Evolutionary conservation across 2,797 vertebrate species (phyloP).

Genomic region (Sciurus vulgaris): DNA sequence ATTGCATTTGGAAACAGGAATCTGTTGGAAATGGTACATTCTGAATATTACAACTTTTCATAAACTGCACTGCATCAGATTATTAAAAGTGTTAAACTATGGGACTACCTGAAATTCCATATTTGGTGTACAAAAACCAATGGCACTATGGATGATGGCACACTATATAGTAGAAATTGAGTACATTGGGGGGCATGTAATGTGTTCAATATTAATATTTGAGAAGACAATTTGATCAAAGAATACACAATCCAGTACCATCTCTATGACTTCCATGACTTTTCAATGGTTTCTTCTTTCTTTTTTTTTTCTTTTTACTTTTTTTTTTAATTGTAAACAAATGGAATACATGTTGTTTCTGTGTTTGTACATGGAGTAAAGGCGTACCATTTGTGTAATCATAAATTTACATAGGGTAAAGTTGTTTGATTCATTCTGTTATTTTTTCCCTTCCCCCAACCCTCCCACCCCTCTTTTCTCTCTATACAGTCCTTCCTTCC

Average conservation of each 20-base stretch:
- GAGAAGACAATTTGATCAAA: constrained; percentile 17
- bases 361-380: no score
- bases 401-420: no score
- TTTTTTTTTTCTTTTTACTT: no score
- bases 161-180: neutral
- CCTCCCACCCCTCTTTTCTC: no score
- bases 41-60: neutral
- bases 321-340: no score
- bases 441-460: no score
- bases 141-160: neutral
- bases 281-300: constrained; percentile 5
- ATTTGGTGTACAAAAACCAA: constrained; percentile 4
- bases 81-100: neutral
- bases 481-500: no score
- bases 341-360: no score
- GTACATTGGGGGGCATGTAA: neutral
- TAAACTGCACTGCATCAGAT: neutral
- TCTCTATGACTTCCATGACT: neutral
- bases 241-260: neutral
- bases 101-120: neutral
- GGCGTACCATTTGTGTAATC: no score
- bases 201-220: neutral
- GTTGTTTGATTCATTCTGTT: no score
- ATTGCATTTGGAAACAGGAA: neutral
- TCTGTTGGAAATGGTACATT: neutral